These are phyloP conservation scores for Charadrius vociferus DNA, from an alignment of 2,113 vertebrate genomes.

Conservation along the genomic window DNA sequence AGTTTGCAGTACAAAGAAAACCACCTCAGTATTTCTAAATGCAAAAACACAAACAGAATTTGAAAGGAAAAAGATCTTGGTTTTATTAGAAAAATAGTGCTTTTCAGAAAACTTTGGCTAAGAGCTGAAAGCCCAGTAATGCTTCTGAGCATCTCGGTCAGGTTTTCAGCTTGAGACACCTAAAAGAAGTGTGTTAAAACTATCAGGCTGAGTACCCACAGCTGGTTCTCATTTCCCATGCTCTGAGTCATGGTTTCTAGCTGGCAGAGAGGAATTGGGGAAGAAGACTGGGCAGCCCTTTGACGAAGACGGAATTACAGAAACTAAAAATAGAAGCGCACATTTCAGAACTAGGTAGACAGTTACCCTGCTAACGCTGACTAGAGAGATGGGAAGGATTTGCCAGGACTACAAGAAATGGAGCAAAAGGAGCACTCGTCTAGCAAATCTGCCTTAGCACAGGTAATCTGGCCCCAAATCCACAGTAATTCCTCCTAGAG, in stretches of 20 bases:
- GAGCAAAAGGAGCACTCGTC: slow-evolving; percentile 4
- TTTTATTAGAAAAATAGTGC: not conserved
- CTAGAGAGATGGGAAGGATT: not conserved
- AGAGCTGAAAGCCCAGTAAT: not conserved
- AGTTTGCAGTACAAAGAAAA: not conserved
- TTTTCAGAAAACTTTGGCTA: not conserved
- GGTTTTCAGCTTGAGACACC: not conserved
- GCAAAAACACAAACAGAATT: not conserved
- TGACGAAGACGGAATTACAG: slow-evolving; percentile 25
- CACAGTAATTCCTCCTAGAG: slow-evolving; percentile 27
- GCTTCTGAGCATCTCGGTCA: not conserved
- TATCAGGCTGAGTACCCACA: not conserved
- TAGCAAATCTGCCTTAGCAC: slow-evolving; percentile 4
- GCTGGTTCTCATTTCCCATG: not conserved
- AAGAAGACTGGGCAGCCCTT: not conserved
- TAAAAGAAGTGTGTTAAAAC: not conserved
- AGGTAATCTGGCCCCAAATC: slow-evolving; percentile 25
- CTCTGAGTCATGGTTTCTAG: not conserved
- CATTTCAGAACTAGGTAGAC: not conserved
- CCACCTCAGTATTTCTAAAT: not conserved
- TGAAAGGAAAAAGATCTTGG: not conserved
- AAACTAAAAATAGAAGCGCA: not conserved
- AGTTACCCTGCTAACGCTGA: not conserved
- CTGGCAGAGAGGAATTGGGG: not conserved
- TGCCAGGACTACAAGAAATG: not conserved